Evolutionary conservation across 2,797 vertebrate genomes (phyloP), one percentile per base, ranked within the genome.

Genomic region (Alfaro cultratus): DNA sequence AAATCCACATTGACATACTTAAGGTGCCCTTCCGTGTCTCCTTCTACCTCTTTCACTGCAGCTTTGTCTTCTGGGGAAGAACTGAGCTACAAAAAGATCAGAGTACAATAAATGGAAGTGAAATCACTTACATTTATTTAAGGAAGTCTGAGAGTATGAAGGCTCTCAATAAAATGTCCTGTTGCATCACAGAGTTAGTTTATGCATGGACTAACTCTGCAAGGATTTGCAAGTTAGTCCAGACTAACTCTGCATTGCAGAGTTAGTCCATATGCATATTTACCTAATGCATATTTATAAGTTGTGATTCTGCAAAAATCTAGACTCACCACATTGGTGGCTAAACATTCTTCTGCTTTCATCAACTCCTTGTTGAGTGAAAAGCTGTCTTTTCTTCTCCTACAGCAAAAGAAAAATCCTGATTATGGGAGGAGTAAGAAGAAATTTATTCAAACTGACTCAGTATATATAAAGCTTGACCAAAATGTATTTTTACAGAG

Each of bases 291-390:
- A n/a, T 10, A 46, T 26, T n/a, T n/a, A 41, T 15, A 8, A 43
- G 8, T 2, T 3, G 26, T 2, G 34, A 34, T 8, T 55, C 1
- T 47, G 13, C 26, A 29, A 31, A 4, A 0, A 16, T 8, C 12
- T 45, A 70, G 79, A 89, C 88, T 91, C 47, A 94, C 93, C 86
- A 73, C 75, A 79, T 86, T 79, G 51, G 78, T 78, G 10, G 39
- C 79, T 31, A 90, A 53, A 73, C 77, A 1, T 10, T 86, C 80
- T 39, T 86, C 73, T 39, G 73, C 46, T 60, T 89, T 82, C 75
- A 73, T 57, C 41, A 26, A 10, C 26, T 74, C 43, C 8, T 74
- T 67, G 47, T 75, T 23, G 0, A 53, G 72, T 68, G 82, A 74
- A 57, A 78, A 31, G 15, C n/a, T 64, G 31, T 57, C 47, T 81